A percentile compares a stretch with the other conserved stretches of the same genome.
phyloP scores from a whole-genome alignment of 2,113 vertebrate genomes.

The Sphaerodactylus townsendi region DNA sequence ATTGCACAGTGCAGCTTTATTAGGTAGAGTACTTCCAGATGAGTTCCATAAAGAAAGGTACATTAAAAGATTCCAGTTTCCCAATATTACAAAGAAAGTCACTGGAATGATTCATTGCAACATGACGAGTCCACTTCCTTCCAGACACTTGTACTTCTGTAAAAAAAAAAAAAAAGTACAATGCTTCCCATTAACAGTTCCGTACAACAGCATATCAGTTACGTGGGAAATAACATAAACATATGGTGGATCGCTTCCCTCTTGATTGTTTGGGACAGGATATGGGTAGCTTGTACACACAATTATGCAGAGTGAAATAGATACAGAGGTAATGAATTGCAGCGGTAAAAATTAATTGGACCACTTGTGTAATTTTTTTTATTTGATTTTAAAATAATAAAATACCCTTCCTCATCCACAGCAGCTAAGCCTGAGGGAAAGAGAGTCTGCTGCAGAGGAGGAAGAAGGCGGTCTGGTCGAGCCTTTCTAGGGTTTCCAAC shows the following conservation, averaged over 20 bases:
- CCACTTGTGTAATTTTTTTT: background rate
- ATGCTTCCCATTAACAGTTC: constrained; percentile 40
- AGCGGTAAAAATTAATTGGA: background rate
- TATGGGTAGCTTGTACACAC: background rate
- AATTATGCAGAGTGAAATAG: background rate
- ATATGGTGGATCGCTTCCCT: background rate
- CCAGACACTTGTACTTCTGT: constrained; percentile 59
- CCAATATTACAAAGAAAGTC: constrained; percentile 72
- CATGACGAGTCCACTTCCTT: constrained; percentile 68
- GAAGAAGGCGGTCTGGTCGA: background rate
- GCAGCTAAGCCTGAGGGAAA: background rate
- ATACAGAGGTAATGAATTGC: background rate
- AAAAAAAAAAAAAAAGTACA: constrained; percentile 39
- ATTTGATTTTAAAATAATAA: background rate
- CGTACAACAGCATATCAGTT: background rate
- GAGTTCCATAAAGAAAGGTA: constrained; percentile 73
- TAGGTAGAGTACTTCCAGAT: constrained; percentile 73
- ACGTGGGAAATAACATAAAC: background rate
- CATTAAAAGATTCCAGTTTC: constrained; percentile 64
- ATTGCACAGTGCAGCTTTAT: constrained; percentile 62
- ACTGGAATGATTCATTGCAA: constrained; percentile 70
- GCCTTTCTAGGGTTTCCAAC: too few relatives aligned
- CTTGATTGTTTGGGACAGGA: background rate
- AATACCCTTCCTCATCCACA: background rate
- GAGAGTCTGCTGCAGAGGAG: background rate